Percentiles rank a stretch among this genome's conserved stretches.
Evolutionary conservation across 2,888 invertebrate species (phyloP).

Genomic region (Caenorhabditis becei): DNA sequence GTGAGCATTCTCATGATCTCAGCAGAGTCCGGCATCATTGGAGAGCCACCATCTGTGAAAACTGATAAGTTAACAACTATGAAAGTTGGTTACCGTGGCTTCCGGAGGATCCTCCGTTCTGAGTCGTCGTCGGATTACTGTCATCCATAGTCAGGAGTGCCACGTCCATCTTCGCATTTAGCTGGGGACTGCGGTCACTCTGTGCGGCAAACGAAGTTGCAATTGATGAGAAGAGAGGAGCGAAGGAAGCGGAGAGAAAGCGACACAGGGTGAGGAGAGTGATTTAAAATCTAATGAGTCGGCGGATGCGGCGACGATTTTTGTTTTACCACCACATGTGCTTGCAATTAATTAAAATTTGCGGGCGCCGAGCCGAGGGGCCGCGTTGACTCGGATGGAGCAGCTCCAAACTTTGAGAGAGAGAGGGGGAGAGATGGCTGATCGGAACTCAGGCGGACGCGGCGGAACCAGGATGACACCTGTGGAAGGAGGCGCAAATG

Average conservation of each 20-base stretch:
- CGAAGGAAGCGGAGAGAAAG: neutral
- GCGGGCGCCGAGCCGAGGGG: conserved; percentile 8
- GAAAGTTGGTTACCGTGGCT: conserved; percentile 18
- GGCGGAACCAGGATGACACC: conserved; percentile 19
- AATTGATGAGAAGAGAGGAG: conserved; percentile 5
- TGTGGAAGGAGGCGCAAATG: conserved; percentile 29
- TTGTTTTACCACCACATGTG: conserved; percentile 57
- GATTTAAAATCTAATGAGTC: conserved; percentile 52
- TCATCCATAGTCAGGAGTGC: conserved; percentile 62
- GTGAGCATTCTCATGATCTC: conserved; percentile 56
- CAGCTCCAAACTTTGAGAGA: conserved; percentile 22
- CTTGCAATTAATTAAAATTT: conserved; percentile 65
- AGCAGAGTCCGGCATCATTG: conserved; percentile 28
- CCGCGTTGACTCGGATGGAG: neutral
- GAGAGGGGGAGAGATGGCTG: neutral
- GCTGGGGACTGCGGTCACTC: conserved; percentile 15
- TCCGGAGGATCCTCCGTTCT: conserved; percentile 11
- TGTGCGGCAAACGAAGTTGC: conserved; percentile 4
- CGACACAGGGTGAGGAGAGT: neutral
- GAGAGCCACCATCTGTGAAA: conserved; percentile 28
- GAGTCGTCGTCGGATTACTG: conserved; percentile 11
- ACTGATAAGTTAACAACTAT: neutral
- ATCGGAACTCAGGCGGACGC: conserved; percentile 4
- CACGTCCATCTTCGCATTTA: conserved; percentile 56
- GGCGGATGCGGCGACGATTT: conserved; percentile 21